Evolutionary conservation across 2,113 vertebrate species (phyloP).

Genomic region (Pandion haliaetus): DNA sequence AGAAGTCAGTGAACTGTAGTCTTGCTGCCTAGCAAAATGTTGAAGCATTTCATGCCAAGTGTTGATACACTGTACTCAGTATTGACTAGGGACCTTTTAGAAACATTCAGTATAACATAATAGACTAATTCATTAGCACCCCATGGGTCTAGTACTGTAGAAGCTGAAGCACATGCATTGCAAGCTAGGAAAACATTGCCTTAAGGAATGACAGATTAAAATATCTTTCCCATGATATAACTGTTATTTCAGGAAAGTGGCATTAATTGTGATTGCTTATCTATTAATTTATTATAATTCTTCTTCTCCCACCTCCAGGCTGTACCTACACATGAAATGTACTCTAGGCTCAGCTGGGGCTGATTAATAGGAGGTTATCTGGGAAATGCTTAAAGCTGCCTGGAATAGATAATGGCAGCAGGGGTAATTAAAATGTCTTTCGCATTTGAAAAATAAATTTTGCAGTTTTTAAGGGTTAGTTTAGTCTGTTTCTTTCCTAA

Average conservation of each 20-base stretch:
- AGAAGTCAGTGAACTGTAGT: slow-evolving; percentile 57
- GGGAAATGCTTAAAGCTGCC: slow-evolving; percentile 75
- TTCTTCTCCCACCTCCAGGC: slow-evolving; percentile 75
- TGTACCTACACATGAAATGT: slow-evolving; percentile 77
- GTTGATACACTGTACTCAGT: slow-evolving; percentile 80
- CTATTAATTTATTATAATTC: slow-evolving; percentile 86
- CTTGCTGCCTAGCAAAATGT: slow-evolving; percentile 68
- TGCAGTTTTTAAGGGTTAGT: slow-evolving; percentile 48
- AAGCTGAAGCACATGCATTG: slow-evolving; percentile 74
- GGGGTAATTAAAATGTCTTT: slow-evolving; percentile 79
- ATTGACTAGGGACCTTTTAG: slow-evolving; percentile 83
- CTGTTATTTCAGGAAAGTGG: slow-evolving; percentile 80
- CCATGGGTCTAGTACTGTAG: slow-evolving; percentile 81
- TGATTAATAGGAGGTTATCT: slow-evolving; percentile 82
- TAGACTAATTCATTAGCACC: slow-evolving; percentile 94
- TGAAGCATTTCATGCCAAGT: slow-evolving; percentile 79
- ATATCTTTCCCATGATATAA: slow-evolving; percentile 79
- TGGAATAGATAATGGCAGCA: slow-evolving; percentile 75
- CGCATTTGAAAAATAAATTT: slow-evolving; percentile 62
- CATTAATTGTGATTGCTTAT: slow-evolving; percentile 86
- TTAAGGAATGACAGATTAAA: slow-evolving; percentile 82
- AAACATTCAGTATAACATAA: slow-evolving; percentile 89
- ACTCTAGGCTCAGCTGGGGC: slow-evolving; percentile 72
- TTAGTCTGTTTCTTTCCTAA: slow-evolving; percentile 44
- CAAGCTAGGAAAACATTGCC: slow-evolving; percentile 77